Percentiles rank a stretch among this genome's conserved stretches.
phyloP scores from a whole-genome alignment of 2,113 vertebrate genomes.

The Onychostruthus taczanowskii region DNA sequence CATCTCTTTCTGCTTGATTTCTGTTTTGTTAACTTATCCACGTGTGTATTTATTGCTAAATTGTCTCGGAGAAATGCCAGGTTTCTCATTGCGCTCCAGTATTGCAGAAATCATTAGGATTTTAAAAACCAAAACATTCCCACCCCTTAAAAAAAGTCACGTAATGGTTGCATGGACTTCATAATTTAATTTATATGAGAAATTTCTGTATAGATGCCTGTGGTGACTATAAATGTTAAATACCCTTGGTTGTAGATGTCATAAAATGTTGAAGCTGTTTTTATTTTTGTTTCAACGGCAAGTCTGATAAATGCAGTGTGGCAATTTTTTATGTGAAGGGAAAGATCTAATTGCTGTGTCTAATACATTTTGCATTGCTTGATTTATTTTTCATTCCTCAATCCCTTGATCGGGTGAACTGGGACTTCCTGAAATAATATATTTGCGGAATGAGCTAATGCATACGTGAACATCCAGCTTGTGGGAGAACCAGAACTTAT shows the following conservation, averaged over 20 bases:
- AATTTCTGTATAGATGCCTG: not conserved
- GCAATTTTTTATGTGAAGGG: not conserved
- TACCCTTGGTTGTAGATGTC: not conserved
- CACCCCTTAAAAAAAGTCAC: not conserved
- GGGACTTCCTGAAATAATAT: slow-evolving; percentile 13
- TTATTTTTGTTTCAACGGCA: not conserved
- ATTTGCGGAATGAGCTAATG: not conserved
- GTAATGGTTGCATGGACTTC: not conserved
- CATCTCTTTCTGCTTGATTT: slow-evolving; percentile 2
- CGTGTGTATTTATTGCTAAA: slow-evolving; percentile 37
- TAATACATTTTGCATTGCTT: slow-evolving; percentile 42
- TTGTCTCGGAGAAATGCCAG: not conserved
- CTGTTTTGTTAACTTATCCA: not conserved
- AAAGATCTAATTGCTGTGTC: slow-evolving; percentile 23
- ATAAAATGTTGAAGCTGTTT: not conserved
- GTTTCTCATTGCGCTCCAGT: not conserved
- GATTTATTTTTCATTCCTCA: slow-evolving; percentile 48
- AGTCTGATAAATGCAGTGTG: not conserved
- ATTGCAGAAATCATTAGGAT: slow-evolving; percentile 42
- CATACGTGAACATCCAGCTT: not conserved
- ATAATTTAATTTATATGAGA: not conserved
- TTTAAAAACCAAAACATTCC: slow-evolving; percentile 33
- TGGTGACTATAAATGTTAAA: slow-evolving; percentile 1
- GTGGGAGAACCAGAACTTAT: not conserved
- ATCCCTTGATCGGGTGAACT: not conserved